Evolutionary conservation across 2,113 vertebrate species (phyloP), one percentile per base, ranked within the genome.

Genomic region (Delphinus delphis): DNA sequence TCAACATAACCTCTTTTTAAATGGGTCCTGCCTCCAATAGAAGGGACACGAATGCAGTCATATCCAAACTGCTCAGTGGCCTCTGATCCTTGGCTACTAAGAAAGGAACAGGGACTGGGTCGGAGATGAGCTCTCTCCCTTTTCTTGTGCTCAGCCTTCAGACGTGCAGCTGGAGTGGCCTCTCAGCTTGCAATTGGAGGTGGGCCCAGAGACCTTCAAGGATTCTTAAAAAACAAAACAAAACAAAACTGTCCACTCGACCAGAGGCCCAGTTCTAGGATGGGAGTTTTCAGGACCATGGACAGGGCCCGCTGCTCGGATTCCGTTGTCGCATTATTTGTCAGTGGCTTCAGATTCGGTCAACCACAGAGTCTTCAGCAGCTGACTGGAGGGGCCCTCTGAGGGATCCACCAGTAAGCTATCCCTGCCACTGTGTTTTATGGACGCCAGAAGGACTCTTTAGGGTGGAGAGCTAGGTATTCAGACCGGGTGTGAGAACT

Each of bases 231-330:
- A 38, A 38, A 38, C 60, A 26, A 62, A 62, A 9, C 58, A 60
- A 60, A 36, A 89, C 53, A 53, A 73, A 82, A 63, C 33, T 53
- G 26, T 41, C 20, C 1, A 15, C 33, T 26, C 21, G 47, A 44
- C 28, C 31, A 4, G 33, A 83, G 53, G 73, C 41, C 11, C n/a
- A 0, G 1, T 38, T 13, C 38, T 14, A 68, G 6, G 21, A 36
- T 6, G 31, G 13, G 8, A 21, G 1, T 62, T 58, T 97, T 95
- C 93, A 96, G 96, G 0, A 95, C 94, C 94, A 50, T 33, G 82
- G 77, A 97, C 90, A 95, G 47, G 6, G 12, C 11, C 91, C 0
- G 0, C 4, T 0, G 23, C 31, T 26, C 26, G 0, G 25, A 55
- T n/a, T 44, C 21, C 6, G 3, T 36, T 14, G 20, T 3, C 2